A percentile compares a stretch with the other conserved stretches of the same genome.
Evolutionary conservation across 2,888 invertebrate species (phyloP).

Genomic region (Ochropleura plecta): DNA sequence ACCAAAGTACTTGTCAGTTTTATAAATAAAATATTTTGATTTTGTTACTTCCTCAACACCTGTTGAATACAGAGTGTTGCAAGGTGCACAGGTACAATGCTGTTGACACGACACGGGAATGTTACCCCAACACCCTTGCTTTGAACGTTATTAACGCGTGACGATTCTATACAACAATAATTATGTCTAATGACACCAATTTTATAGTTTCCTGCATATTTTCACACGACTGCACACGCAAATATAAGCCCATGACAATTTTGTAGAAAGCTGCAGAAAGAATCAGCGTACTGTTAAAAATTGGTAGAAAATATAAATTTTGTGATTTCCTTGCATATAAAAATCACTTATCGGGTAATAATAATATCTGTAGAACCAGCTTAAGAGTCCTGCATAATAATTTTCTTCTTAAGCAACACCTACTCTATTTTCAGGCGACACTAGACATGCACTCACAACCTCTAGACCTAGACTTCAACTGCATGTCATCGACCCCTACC

Average conservation of each 20-base stretch:
- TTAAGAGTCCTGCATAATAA: background rate
- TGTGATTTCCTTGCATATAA: background rate
- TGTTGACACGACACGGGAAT: background rate
- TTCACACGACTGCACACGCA: conserved; percentile 59
- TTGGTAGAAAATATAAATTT: conserved; percentile 33
- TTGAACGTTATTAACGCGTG: conserved; percentile 13
- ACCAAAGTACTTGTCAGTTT: too few relatives aligned
- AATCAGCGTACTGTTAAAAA: conserved; percentile 44
- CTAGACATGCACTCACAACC: conserved; percentile 87
- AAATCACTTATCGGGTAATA: background rate
- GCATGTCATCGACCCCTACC: conserved; percentile 86
- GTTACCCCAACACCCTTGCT: conserved; percentile 1
- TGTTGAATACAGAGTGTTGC: background rate
- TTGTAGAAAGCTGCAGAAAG: conserved; percentile 43
- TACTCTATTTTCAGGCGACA: conserved; percentile 74
- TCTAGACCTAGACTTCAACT: conserved; percentile 88
- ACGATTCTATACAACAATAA: conserved; percentile 6
- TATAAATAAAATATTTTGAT: too few relatives aligned
- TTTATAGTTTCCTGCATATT: conserved; percentile 40
- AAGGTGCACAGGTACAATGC: conserved; percentile 12
- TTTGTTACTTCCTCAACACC: background rate
- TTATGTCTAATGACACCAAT: conserved; percentile 35
- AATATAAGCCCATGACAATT: conserved; percentile 43
- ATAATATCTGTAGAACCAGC: background rate
- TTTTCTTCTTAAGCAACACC: conserved; percentile 11